Conservation (phyloP, 1,140 invertebrate species). For the Probaryconus sp. region DNA sequence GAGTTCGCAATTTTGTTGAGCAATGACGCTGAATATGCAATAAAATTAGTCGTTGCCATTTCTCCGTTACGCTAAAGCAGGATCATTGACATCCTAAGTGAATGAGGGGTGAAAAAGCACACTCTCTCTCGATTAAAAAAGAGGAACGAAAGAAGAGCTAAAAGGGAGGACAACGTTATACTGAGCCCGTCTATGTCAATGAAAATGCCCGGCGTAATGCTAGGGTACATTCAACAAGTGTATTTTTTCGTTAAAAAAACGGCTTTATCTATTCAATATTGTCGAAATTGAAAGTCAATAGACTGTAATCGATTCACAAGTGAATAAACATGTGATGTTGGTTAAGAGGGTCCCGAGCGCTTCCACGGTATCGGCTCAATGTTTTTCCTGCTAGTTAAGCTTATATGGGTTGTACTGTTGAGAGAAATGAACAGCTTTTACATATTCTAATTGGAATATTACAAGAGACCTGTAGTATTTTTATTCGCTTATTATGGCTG, state of each 20-base stretch:
- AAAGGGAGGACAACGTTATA: slow-evolving; percentile 64
- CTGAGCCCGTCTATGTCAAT: slow-evolving; percentile 66
- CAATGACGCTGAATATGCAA: slow-evolving; percentile 36
- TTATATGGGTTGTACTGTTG: not conserved
- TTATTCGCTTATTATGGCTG: no score
- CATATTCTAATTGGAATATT: no score
- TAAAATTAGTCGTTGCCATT: slow-evolving; percentile 53
- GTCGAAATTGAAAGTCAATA: slow-evolving; percentile 77
- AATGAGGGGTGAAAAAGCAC: slow-evolving; percentile 68
- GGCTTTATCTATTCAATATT: slow-evolving; percentile 70
- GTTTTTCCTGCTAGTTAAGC: not conserved
- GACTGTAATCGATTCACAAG: slow-evolving; percentile 68
- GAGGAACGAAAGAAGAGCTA: slow-evolving; percentile 64
- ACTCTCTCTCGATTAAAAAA: slow-evolving; percentile 63
- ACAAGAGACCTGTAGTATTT: no score
- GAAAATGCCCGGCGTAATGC: slow-evolving; percentile 63
- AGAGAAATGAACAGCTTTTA: no score
- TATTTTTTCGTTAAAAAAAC: slow-evolving; percentile 72
- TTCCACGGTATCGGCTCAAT: not conserved
- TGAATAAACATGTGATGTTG: slow-evolving; percentile 32
- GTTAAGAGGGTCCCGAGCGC: not conserved
- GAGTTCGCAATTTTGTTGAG: no score
- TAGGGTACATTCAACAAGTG: slow-evolving; percentile 76
- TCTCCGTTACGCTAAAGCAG: slow-evolving; percentile 40
- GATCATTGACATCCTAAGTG: slow-evolving; percentile 68